Percentiles rank a stretch among this genome's conserved stretches.
Evolutionary conservation across 2,113 vertebrate species (phyloP).

Genomic region (Xiphophorus maculatus): DNA sequence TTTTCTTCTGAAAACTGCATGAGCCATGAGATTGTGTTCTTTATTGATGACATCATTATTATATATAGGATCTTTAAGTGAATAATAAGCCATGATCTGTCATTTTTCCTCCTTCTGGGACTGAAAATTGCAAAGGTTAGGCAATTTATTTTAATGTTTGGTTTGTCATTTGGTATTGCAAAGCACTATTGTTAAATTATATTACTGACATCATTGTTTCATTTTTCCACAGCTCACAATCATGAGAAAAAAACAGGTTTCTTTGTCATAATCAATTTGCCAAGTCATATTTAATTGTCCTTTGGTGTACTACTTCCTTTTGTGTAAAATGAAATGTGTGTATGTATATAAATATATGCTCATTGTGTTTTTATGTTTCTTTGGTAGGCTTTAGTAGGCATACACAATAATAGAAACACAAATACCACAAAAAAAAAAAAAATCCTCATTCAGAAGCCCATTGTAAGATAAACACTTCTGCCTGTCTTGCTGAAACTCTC

Average conservation of each 20-base stretch:
- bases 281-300: constrained; percentile 62
- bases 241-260: constrained; percentile 60
- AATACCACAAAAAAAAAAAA: too few species aligned
- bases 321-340: too few species aligned
- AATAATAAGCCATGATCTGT: constrained; percentile 86
- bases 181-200: constrained; percentile 72
- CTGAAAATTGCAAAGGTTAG: constrained; percentile 84
- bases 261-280: constrained; percentile 70
- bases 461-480: constrained; percentile 41
- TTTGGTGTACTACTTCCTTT: too few species aligned
- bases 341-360: too few species aligned
- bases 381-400: too few species aligned
- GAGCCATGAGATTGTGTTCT: constrained; percentile 71
- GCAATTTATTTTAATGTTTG: constrained; percentile 86
- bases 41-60: constrained; percentile 87
- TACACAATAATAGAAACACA: not conserved
- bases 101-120: constrained; percentile 84
- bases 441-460: constrained; percentile 15
- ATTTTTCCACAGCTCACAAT: constrained; percentile 74
- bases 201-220: constrained; percentile 78
- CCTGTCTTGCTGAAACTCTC: constrained; percentile 34
- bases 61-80: constrained; percentile 81
- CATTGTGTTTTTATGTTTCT: too few species aligned
- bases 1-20: constrained; percentile 80
- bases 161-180: constrained; percentile 80